Evolutionary conservation across 30 jellyfish, hydroid and myxozoan genomes (phyloP).

Genomic region (Clytia hemisphaerica): DNA sequence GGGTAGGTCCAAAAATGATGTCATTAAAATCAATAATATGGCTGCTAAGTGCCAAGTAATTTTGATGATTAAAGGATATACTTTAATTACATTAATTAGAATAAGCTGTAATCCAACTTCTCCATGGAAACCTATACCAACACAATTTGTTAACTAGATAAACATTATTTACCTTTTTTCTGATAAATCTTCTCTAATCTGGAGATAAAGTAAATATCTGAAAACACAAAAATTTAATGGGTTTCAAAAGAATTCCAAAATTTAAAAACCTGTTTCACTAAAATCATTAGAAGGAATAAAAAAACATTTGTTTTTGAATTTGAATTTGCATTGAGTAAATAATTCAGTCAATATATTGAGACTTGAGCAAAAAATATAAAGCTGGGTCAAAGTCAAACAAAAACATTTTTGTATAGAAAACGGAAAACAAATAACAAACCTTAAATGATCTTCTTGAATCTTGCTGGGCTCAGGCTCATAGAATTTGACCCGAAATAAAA

Average conservation of each 20-base stretch:
- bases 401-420: neutral
- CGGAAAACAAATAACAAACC: conserved; percentile 31
- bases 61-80: neutral
- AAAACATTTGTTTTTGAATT: neutral
- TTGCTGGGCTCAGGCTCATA: conserved; percentile 91
- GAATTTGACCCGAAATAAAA: conserved; percentile 67
- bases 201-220: conserved; percentile 76
- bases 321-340: neutral
- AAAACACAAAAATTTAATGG: neutral
- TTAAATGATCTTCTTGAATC: conserved; percentile 77
- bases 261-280: too few species aligned
- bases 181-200: conserved; percentile 65
- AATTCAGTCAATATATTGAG: too few species aligned
- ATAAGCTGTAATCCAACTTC: neutral
- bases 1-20: too few species aligned
- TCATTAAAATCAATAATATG: too few species aligned
- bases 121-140: neutral
- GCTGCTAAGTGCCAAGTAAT: neutral
- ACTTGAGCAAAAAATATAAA: too few species aligned
- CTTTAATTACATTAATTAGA: neutral
- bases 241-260: neutral
- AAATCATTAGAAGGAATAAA: neutral
- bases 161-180: conserved; percentile 62
- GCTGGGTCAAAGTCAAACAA: too few species aligned
- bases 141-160: neutral